Percentiles rank a stretch among this genome's conserved stretches.
Evolutionary conservation across 2,888 invertebrate genomes (phyloP).

Genomic region (Patella pellucida): DNA sequence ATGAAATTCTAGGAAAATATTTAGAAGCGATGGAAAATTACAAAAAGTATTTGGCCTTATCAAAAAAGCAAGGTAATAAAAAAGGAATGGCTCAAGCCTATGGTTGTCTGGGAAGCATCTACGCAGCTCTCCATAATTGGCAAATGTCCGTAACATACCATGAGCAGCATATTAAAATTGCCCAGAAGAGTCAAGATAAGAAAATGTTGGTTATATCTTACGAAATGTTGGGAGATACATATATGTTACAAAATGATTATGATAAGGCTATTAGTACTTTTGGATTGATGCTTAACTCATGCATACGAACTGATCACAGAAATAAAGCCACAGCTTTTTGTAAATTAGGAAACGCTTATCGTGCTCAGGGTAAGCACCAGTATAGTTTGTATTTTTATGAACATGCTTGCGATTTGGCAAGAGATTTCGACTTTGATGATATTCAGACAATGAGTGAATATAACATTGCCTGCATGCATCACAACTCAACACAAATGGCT

Average conservation of each 20-base stretch:
- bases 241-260: slow-evolving; percentile 55
- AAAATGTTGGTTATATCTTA: slow-evolving; percentile 54
- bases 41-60: slow-evolving; percentile 52
- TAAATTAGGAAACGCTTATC: slow-evolving; percentile 61
- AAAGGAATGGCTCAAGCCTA: slow-evolving; percentile 62
- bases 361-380: slow-evolving; percentile 51
- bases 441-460: slow-evolving; percentile 58
- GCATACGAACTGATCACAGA: slow-evolving; percentile 22
- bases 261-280: slow-evolving; percentile 52
- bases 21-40: slow-evolving; percentile 61
- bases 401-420: slow-evolving; percentile 50
- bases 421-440: slow-evolving; percentile 54
- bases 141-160: slow-evolving; percentile 59
- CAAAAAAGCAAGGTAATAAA: slow-evolving; percentile 51
- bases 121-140: slow-evolving; percentile 60
- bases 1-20: slow-evolving; percentile 62
- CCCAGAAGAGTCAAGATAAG: slow-evolving; percentile 46
- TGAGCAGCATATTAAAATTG: slow-evolving; percentile 61
- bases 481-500: slow-evolving; percentile 57
- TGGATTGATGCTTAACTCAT: slow-evolving; percentile 29
- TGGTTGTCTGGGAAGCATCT: slow-evolving; percentile 65
- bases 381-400: slow-evolving; percentile 61
- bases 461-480: slow-evolving; percentile 61
- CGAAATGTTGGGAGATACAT: slow-evolving; percentile 64
- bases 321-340: slow-evolving; percentile 43